Evolutionary conservation across 2,888 invertebrate species (phyloP).

Genomic region (Celastrina argiolus): DNA sequence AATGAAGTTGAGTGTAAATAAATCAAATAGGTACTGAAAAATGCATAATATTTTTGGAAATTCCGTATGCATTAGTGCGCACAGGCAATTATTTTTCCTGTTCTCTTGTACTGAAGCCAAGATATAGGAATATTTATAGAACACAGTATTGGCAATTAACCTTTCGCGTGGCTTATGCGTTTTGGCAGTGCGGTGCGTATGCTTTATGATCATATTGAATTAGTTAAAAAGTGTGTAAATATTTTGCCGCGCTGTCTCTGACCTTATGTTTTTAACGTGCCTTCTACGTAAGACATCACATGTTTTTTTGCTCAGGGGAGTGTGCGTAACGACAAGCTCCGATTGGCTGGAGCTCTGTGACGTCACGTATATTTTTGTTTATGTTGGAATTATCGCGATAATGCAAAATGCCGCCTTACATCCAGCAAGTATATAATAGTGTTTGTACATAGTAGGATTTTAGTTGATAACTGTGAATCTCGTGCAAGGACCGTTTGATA

Average conservation of each 20-base stretch:
- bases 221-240: not conserved
- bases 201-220: not conserved
- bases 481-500: constrained; percentile 34
- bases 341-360: constrained; percentile 55
- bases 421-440: constrained; percentile 49
- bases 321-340: constrained; percentile 44
- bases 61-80: not conserved
- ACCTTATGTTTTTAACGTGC: constrained; percentile 39
- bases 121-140: constrained; percentile 5
- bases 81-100: not conserved
- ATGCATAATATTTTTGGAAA: no score
- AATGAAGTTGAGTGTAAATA: no score
- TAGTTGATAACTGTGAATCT: constrained; percentile 38
- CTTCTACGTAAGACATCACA: constrained; percentile 29
- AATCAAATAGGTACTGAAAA: no score
- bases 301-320: constrained; percentile 52
- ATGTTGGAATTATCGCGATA: constrained; percentile 55
- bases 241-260: constrained; percentile 44
- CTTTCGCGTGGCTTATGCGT: constrained; percentile 10
- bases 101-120: constrained; percentile 11
- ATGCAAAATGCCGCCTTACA: constrained; percentile 45
- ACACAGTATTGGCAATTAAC: constrained; percentile 17
- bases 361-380: constrained; percentile 64
- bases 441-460: constrained; percentile 34
- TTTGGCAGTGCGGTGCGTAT: not conserved